These are phyloP conservation scores for Acrossocheilus wenchowensis DNA, from an alignment of 2,797 vertebrate genomes.

Conservation along the genomic window DNA sequence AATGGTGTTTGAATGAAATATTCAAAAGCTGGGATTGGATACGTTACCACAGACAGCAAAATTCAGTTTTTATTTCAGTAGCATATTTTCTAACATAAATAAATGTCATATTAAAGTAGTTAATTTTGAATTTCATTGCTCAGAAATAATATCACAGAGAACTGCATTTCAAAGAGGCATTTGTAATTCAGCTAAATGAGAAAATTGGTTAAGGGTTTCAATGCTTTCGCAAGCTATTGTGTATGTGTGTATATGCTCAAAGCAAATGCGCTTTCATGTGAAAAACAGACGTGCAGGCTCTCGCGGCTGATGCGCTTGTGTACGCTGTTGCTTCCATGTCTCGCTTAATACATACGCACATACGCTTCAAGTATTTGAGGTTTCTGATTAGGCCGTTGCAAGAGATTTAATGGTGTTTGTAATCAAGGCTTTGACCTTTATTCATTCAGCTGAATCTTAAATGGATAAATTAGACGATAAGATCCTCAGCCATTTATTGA, in stretches of 20 bases:
- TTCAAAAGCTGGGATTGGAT: conserved; percentile 8
- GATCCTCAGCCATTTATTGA: conserved; percentile 14
- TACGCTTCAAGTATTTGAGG: neutral
- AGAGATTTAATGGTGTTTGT: conserved; percentile 28
- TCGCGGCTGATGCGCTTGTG: neutral
- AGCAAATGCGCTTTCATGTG: conserved; percentile 30
- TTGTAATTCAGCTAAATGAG: conserved; percentile 13
- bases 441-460: conserved; percentile 32
- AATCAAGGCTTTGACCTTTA: conserved; percentile 28
- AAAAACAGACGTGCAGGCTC: conserved; percentile 12
- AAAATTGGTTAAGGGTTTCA: neutral
- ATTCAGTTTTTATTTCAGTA: conserved; percentile 12
- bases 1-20: conserved; percentile 22
- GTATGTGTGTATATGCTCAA: neutral
- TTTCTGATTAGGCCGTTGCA: conserved; percentile 14
- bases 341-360: neutral
- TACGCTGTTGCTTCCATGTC: neutral
- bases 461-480: conserved; percentile 19
- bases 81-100: conserved; percentile 7
- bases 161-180: conserved; percentile 6
- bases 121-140: conserved; percentile 5
- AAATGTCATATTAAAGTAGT: conserved; percentile 19
- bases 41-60: neutral
- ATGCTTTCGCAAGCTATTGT: neutral
- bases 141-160: conserved; percentile 15